Evolutionary conservation across 2,888 invertebrate genomes (phyloP), one percentile per base, ranked within the genome.

Genomic region (Lasioglossum lativentre): DNA sequence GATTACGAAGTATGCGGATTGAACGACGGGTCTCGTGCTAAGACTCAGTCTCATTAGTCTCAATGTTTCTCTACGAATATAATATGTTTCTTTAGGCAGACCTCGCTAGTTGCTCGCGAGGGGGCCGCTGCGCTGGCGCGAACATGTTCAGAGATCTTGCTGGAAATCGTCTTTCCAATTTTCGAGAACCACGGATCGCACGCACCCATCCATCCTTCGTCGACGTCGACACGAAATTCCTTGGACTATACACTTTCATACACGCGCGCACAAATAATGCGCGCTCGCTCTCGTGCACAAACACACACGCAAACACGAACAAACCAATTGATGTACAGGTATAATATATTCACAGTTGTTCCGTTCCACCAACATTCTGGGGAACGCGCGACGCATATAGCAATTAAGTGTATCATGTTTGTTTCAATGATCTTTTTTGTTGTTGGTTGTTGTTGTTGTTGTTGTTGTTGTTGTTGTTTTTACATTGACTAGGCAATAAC

Each of bases 401-500:
- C 56, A 56, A 75, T 66, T 73, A 71, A 40, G 38, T 74, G n/a
- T 38, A 5, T 71, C 16, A n/a, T n/a, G n/a, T n/a, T 27, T n/a
- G 5, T 40, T 68, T 40, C 27, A 27, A 34, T 68, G 40, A 56
- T 59, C 3, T 56, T n/a, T 12, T 23, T 27, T 72, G 12, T 10
- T 23, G 38, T 75, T n/a, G n/a, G 34, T 68, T 68, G 68, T 75
- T 80, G 34, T 66, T 66, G 66, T 30, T 66, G 5, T 74, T 71
- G 12, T 5, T 56, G 47, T 23, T 45, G n/a, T 10, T 23, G 38
- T 75, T n/a, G 34, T 68, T 68, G 68, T 75, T 80, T 90, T 90
- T 89, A 90, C 90, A 92, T 88, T 78, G 89, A 92, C 91, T 92
- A 91, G 83, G 88, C 86, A 87, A 84, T 92, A 89, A 91, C 88